Conservation (phyloP, 1,140 invertebrate species). For the Trichonephila inaurata region DNA sequence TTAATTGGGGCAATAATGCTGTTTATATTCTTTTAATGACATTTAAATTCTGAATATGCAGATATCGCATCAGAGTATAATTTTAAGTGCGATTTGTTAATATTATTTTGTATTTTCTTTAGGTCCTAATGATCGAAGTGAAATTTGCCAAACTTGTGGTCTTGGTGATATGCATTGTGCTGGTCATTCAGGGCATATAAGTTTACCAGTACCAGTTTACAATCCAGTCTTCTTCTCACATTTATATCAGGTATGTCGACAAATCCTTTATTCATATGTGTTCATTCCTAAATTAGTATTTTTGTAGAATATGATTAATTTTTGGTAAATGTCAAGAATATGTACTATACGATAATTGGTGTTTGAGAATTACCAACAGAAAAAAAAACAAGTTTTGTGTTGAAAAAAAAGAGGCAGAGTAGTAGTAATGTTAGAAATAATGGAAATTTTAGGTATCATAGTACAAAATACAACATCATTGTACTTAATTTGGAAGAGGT, state of each 20-base stretch:
- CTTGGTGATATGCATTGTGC: slow-evolving; percentile 87
- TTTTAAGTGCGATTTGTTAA: too few species aligned
- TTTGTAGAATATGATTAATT: neutral
- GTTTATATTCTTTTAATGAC: too few species aligned
- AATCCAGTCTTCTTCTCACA: slow-evolving; percentile 94
- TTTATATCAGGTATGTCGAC: slow-evolving; percentile 84
- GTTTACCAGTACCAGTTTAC: slow-evolving; percentile 92
- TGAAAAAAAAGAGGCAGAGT: too few species aligned
- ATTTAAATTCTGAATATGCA: too few species aligned
- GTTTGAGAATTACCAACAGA: too few species aligned
- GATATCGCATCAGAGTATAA: too few species aligned
- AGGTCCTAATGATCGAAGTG: slow-evolving; percentile 83
- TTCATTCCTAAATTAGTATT: neutral
- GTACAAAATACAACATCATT: too few species aligned
- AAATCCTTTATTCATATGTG: neutral
- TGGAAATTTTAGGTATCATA: too few species aligned
- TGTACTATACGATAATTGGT: neutral
- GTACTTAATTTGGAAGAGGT: too few species aligned
- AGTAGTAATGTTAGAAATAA: too few species aligned
- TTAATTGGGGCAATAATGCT: too few species aligned
- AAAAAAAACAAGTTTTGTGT: too few species aligned
- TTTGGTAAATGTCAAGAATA: neutral
- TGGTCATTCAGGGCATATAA: slow-evolving; percentile 97
- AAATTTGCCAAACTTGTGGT: slow-evolving; percentile 91
- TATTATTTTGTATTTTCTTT: neutral